Evolutionary conservation across 1,140 invertebrate species (phyloP).

Genomic region (Marisa cornuarietis): DNA sequence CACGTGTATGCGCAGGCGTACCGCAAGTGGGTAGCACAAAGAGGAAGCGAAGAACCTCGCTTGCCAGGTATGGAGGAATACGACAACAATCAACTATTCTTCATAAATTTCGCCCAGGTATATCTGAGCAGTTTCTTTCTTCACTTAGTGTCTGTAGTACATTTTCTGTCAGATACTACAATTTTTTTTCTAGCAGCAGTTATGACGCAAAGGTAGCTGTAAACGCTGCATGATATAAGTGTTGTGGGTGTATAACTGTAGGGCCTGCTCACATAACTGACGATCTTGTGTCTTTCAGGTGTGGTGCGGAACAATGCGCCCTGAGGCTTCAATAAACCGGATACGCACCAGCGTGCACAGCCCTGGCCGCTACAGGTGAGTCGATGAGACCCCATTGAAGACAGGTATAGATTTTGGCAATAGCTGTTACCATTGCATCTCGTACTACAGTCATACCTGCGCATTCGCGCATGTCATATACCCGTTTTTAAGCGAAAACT

Average conservation of each 20-base stretch:
- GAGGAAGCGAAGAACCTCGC: slow-evolving; percentile 47
- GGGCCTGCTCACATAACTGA: background rate
- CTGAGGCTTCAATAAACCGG: slow-evolving; percentile 65
- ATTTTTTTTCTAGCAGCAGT: background rate
- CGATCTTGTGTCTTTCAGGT: slow-evolving; percentile 51
- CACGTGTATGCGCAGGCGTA: slow-evolving; percentile 49
- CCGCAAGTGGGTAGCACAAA: slow-evolving; percentile 47
- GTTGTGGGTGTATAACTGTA: background rate
- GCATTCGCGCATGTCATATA: no score
- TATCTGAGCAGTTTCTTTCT: background rate
- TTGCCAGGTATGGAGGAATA: slow-evolving; percentile 69
- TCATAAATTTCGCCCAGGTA: slow-evolving; percentile 66
- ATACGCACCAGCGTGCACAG: slow-evolving; percentile 68
- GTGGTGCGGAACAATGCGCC: slow-evolving; percentile 69
- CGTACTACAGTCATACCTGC: no score
- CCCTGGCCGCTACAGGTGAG: slow-evolving; percentile 68
- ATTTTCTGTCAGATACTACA: background rate
- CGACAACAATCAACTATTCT: slow-evolving; percentile 85
- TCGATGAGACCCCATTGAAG: no score
- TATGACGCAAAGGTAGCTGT: no score
- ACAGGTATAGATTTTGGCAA: no score
- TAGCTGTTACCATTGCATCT: no score
- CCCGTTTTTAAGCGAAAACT: no score
- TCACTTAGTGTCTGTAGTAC: background rate
- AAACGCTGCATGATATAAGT: background rate